Percentiles rank a stretch among this genome's conserved stretches.
Evolutionary conservation across 2,888 invertebrate genomes (phyloP).

Genomic region (Venustoraphidia nigricollis): DNA sequence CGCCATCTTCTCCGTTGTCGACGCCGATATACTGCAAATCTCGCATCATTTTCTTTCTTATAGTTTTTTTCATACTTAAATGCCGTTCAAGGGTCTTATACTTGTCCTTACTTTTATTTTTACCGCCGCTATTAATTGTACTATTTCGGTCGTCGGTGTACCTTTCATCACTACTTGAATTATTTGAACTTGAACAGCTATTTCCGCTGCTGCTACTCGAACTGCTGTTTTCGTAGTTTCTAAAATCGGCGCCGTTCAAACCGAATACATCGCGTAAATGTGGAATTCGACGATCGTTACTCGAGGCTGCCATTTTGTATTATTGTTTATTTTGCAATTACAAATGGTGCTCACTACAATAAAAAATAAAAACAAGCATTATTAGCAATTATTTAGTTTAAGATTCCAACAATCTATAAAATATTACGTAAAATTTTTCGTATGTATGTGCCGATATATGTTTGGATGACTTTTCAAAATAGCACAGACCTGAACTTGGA

Average conservation of each 20-base stretch:
- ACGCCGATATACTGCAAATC: conserved; percentile 51
- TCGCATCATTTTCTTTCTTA: conserved; percentile 71
- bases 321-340: conserved; percentile 3
- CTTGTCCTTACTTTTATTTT: conserved; percentile 48
- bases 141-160: conserved; percentile 30
- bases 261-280: conserved; percentile 59
- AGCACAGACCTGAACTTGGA: too few species aligned
- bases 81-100: conserved; percentile 64
- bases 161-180: conserved; percentile 11
- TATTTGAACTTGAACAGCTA: conserved; percentile 3
- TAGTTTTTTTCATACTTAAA: conserved; percentile 76
- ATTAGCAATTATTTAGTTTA: too few species aligned
- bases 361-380: too few species aligned
- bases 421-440: too few species aligned
- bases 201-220: conserved; percentile 6
- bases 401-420: too few species aligned
- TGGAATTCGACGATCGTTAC: conserved; percentile 51
- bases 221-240: conserved; percentile 3
- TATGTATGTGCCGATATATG: too few species aligned
- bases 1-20: conserved; percentile 19
- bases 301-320: conserved; percentile 43
- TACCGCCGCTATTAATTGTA: conserved; percentile 34
- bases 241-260: conserved; percentile 22
- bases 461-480: too few species aligned
- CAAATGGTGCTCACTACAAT: too few species aligned